phyloP scores from a whole-genome alignment of 2,797 vertebrate genomes.

The Gymnopithys bicolor region DNA sequence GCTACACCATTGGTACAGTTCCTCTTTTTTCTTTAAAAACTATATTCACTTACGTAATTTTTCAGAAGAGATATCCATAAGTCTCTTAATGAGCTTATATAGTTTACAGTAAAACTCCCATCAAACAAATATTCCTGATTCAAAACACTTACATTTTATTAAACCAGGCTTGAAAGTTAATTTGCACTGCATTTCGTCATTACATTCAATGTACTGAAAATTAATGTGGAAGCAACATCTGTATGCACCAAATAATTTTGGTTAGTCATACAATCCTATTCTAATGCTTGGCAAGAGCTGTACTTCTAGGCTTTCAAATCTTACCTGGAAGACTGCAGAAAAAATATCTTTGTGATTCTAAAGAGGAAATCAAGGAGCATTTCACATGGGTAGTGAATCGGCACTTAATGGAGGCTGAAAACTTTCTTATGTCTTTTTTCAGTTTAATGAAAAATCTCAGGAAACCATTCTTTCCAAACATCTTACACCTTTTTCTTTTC shows the following conservation, averaged over 20 bases:
- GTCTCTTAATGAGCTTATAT: neutral
- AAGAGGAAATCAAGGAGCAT: neutral
- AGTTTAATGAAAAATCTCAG: neutral
- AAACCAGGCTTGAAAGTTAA: neutral
- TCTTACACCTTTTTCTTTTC: neutral
- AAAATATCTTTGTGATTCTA: neutral
- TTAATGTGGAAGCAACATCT: neutral
- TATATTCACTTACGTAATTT: neutral
- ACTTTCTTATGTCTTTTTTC: neutral
- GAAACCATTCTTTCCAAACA: neutral
- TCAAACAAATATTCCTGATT: constrained; percentile 15
- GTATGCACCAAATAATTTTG: neutral
- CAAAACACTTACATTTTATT: neutral
- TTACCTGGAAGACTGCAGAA: neutral
- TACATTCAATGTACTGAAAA: neutral
- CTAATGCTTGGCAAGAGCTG: neutral
- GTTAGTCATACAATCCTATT: neutral
- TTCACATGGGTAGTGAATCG: neutral
- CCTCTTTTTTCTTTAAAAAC: neutral
- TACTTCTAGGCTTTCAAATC: neutral
- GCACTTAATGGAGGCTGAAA: neutral
- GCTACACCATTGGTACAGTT: neutral
- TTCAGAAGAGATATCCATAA: neutral
- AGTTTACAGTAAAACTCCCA: constrained; percentile 3
- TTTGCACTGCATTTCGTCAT: neutral